Base-by-base conservation (phyloP, 2,113 vertebrate genomes). In the Syngnathus typhle region DNA sequence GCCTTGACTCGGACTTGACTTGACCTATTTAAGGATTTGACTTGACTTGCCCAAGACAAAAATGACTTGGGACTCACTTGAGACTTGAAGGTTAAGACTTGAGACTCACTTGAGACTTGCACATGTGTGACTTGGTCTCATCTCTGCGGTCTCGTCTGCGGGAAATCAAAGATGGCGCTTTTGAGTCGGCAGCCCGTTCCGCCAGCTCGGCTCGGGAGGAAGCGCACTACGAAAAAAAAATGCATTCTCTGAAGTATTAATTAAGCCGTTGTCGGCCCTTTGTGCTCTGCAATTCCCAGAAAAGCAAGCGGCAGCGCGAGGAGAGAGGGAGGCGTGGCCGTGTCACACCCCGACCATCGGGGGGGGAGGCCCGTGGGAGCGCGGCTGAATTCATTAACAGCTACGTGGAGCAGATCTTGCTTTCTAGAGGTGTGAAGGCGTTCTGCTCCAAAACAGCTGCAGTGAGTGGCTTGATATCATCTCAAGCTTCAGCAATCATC, bases 351-450 rank as follows among this genome's bases (percentile, higher is more conserved):
- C 38, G 12, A 15, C 12, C 3, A 63, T 9, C 54, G 58, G 60
- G 10, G 44, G 52, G 36, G 69, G 23, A 21, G 81, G 84, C 79
- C 69, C 71, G 55, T 67, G 77, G 82, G 72, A 64, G 74, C 73
- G 75, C 77, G 58, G 46, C 75, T 83, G 84, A 89, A 91, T 90
- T 88, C 76, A 87, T 90, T 91, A 89, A 78, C 88, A 86, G 72
- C 56, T 83, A 64, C 68, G 61, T 69, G 47, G 60, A 66, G 41
- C 66, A 43, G 39, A 60, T 68, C 75, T 70, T 11, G 2, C 54
- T 87, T 86, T 81, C 65, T 72, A 83, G 84, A 89, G 86, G 86
- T 85, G 86, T 75, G 78, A 85, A 41, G 9, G 39, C 63, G 49
- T 70, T 39, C 15, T 61, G 67, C 72, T 82, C 76, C 32, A 68